Evolutionary conservation across 2,113 vertebrate genomes (phyloP).

Genomic region (Arizona elegans): DNA sequence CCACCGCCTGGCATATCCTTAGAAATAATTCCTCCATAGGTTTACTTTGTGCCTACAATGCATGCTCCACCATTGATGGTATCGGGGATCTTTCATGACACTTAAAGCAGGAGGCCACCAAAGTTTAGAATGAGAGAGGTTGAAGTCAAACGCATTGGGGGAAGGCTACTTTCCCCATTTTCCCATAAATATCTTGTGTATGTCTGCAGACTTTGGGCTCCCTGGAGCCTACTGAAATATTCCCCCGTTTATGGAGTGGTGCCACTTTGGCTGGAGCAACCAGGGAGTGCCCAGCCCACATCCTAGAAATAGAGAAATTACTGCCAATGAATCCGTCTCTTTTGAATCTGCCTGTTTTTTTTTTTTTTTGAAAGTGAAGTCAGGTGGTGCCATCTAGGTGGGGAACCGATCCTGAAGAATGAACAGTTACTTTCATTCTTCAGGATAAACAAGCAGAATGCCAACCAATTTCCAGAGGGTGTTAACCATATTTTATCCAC

Average conservation of each 20-base stretch:
- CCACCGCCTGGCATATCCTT: neutral
- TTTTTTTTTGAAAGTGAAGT: neutral
- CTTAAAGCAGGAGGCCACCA: neutral
- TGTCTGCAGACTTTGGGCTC: neutral
- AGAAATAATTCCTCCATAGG: neutral
- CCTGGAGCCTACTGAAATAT: neutral
- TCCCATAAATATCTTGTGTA: neutral
- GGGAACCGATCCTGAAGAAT: neutral
- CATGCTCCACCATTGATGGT: neutral
- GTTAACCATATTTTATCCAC: conserved; percentile 9
- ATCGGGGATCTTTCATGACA: neutral
- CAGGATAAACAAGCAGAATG: rapidly evolving
- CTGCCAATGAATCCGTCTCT: neutral
- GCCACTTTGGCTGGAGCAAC: neutral
- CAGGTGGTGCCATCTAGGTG: neutral
- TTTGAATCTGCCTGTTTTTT: neutral
- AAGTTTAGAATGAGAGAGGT: neutral
- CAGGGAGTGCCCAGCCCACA: neutral
- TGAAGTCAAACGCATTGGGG: neutral
- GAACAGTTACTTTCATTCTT: neutral
- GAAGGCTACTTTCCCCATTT: neutral
- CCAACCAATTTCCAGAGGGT: neutral
- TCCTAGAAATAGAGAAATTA: neutral
- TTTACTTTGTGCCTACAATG: neutral
- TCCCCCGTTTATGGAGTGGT: neutral